Evolutionary conservation across 2,888 invertebrate genomes (phyloP).

Genomic region (Orthosia gracilis): DNA sequence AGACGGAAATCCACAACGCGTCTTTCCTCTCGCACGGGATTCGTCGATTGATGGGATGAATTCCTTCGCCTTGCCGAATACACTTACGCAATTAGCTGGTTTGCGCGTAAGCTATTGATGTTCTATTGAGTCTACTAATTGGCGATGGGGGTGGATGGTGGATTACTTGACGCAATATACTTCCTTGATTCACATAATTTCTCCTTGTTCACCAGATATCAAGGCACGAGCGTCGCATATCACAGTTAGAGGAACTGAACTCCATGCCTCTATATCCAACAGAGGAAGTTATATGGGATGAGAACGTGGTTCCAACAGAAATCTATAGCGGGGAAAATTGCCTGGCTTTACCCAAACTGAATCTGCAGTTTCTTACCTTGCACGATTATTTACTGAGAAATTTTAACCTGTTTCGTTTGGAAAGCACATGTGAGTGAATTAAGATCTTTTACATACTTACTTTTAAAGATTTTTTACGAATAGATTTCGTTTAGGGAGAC

Average conservation of each 20-base stretch:
- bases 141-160: no score
- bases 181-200: neutral
- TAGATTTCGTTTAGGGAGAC: neutral
- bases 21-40: no score
- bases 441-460: neutral
- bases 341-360: slow-evolving; percentile 98
- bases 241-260: slow-evolving; percentile 98
- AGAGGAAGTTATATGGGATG: slow-evolving; percentile 99
- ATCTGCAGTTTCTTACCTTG: slow-evolving; percentile 99
- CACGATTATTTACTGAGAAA: slow-evolving; percentile 99
- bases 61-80: no score
- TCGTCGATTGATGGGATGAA: no score
- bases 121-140: no score
- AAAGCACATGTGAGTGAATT: slow-evolving; percentile 97
- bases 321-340: slow-evolving; percentile 99
- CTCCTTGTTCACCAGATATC: slow-evolving; percentile 90
- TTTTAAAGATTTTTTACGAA: neutral
- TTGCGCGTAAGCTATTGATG: no score
- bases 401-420: slow-evolving; percentile 98
- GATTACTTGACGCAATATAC: neutral
- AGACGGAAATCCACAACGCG: no score
- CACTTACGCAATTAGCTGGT: no score
- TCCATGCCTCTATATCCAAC: slow-evolving; percentile 99
- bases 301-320: slow-evolving; percentile 99
- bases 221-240: slow-evolving; percentile 96